Base-by-base conservation (phyloP, 2,888 invertebrate species). In the Drosophila demipolita region DNA sequence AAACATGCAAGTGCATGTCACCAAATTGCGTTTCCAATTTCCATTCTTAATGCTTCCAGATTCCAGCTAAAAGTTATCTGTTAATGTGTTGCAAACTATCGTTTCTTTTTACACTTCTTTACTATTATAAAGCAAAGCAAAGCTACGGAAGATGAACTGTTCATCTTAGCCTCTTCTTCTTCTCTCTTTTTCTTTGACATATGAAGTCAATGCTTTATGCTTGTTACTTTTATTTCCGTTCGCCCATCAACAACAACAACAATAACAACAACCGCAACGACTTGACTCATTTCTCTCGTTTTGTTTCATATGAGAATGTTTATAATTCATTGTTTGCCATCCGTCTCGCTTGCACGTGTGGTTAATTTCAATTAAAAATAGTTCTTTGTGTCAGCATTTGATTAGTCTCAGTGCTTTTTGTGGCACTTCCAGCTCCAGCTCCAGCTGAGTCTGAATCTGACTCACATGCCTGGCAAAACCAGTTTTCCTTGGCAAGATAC, bases 341-440 rank as follows among this genome's bases (percentile, higher is more conserved):
- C 62, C 33, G 52, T 60, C 78, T 74, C 66, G 73, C 70, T 80
- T 49, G 53, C 72, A 62, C 72, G 20, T 60, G 66, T 59, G 55
- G 57, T 74, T 68, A 55, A 67, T 82, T 85, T 79, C 72, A 77
- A 85, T 85, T 82, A 68, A 67, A 86, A 78, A 75, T 66, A 58
- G 78, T 83, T 83, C 67, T 83, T 83, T 78, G 75, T 86, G 84
- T 57, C 70, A 76, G 68, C 66, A 63, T 83, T 83, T 86, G 83
- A 88, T 89, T 87, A 80, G 75, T 75, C 52, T 36, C 35, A 66
- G 38, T 52, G 42, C 32, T 60, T 35, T 49, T 49, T 53, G 26
- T 54, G 50, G 12, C 26, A 36, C 60, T 29, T 57, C 53, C 65
- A 75, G 71, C 75, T 57, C 53, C 65, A 75, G 71, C 75, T 67